Percentiles rank a stretch among this genome's conserved stretches.
Evolutionary conservation across 2,888 invertebrate species (phyloP).

Genomic region (Agonopterix arenella): DNA sequence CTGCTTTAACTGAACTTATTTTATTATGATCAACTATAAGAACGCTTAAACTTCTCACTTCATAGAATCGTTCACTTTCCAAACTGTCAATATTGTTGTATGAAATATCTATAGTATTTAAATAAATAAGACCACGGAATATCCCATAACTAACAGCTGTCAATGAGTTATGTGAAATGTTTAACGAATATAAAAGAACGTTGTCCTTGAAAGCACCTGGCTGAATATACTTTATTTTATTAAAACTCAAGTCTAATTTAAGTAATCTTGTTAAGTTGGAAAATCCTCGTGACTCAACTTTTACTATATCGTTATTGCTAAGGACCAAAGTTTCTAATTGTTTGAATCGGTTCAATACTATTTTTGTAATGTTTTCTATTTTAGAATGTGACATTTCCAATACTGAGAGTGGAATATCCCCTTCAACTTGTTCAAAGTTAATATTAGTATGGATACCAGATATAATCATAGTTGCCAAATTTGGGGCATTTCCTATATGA

Average conservation of each 20-base stretch:
- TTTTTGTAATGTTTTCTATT: constrained; percentile 26
- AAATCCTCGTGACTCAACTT: constrained; percentile 3
- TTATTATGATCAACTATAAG: constrained; percentile 48
- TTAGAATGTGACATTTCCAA: constrained; percentile 31
- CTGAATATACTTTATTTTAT: constrained; percentile 41
- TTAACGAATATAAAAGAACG: constrained; percentile 26
- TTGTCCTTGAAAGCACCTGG: constrained; percentile 47
- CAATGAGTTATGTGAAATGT: constrained; percentile 50
- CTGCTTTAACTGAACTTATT: constrained; percentile 30
- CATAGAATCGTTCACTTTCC: constrained; percentile 42
- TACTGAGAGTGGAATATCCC: constrained; percentile 17
- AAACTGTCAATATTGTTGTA: constrained; percentile 41
- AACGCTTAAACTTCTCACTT: constrained; percentile 28
- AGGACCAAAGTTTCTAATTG: constrained; percentile 28
- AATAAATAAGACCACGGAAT: constrained; percentile 37
- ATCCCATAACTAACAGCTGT: constrained; percentile 38
- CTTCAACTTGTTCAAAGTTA: constrained; percentile 21
- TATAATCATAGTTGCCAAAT: constrained; percentile 28
- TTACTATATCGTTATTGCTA: constrained; percentile 32
- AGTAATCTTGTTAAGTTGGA: not conserved
- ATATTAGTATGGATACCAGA: constrained; percentile 29
- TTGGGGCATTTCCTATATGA: constrained; percentile 18
- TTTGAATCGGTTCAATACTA: constrained; percentile 27
- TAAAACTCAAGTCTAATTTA: constrained; percentile 45
- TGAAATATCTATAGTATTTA: constrained; percentile 44